Conservation (phyloP, 2,113 vertebrate genomes). For the Rallus limicola region DNA sequence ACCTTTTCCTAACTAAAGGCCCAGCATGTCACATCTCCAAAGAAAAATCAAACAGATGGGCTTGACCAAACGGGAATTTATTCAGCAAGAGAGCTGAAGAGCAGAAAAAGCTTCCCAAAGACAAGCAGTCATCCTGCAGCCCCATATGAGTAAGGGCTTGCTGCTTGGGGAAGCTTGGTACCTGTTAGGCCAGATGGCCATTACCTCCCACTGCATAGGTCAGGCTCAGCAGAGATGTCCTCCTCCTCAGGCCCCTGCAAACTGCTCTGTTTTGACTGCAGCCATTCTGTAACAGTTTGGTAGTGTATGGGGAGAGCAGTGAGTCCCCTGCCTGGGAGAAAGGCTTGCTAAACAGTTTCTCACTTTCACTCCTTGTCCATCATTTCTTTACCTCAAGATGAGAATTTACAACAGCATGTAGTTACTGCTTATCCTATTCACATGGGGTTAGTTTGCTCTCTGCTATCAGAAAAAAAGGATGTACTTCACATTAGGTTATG, state of each 20-base stretch:
- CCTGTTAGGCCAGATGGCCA: neutral
- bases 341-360: neutral
- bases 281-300: neutral
- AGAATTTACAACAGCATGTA: neutral
- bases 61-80: neutral
- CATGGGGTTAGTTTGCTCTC: neutral
- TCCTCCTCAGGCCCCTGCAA: neutral
- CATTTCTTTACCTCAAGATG: neutral
- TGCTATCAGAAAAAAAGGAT: neutral
- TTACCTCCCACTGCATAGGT: too few species aligned
- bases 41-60: neutral
- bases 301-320: neutral
- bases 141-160: neutral
- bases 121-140: neutral
- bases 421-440: neutral
- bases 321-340: neutral
- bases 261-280: neutral
- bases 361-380: neutral
- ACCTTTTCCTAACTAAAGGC: neutral
- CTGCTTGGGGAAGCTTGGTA: neutral
- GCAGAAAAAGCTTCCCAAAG: neutral
- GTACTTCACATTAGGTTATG: neutral
- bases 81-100: neutral
- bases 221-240: neutral
- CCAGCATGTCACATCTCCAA: neutral